These are phyloP conservation scores for Calephelis perditalis DNA, from an alignment of 2,888 invertebrate genomes.

Conservation along the genomic window DNA sequence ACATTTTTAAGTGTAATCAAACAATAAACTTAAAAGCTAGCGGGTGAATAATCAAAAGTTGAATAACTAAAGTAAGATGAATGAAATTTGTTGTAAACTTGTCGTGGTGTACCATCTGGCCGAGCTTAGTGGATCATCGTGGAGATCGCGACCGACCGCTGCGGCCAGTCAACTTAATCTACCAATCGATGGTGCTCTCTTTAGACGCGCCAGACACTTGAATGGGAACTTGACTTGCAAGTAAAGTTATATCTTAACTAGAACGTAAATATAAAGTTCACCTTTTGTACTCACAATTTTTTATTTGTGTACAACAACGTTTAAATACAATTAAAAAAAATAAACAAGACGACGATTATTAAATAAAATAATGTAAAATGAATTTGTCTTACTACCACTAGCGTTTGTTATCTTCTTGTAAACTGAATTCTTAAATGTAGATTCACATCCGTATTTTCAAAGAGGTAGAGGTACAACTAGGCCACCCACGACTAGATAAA, in stretches of 20 bases:
- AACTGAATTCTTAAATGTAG: too few relatives aligned
- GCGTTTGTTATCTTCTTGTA: too few relatives aligned
- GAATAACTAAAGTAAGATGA: background rate
- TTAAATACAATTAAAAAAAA: too few relatives aligned
- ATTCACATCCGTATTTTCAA: too few relatives aligned
- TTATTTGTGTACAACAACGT: too few relatives aligned
- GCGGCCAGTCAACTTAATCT: slow-evolving; percentile 26
- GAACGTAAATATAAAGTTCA: too few relatives aligned
- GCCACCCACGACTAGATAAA: too few relatives aligned
- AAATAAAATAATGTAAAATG: too few relatives aligned
- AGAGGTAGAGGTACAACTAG: too few relatives aligned
- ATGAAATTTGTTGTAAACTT: slow-evolving; percentile 27
- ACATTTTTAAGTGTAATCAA: background rate
- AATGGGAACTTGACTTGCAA: background rate
- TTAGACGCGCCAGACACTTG: slow-evolving; percentile 15
- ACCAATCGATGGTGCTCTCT: slow-evolving; percentile 26
- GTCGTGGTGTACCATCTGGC: slow-evolving; percentile 25
- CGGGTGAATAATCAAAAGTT: background rate
- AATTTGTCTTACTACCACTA: too few relatives aligned
- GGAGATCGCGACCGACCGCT: slow-evolving; percentile 18
- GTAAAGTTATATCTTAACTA: background rate
- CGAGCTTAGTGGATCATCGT: background rate
- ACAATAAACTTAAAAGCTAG: background rate
- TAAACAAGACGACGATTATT: too few relatives aligned
- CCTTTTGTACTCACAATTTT: too few relatives aligned